A percentile compares a stretch with the other conserved stretches of the same genome.
These are phyloP conservation scores for Eriocheir sinensis DNA, from an alignment of 1,140 invertebrate species.

Conservation along the genomic window DNA sequence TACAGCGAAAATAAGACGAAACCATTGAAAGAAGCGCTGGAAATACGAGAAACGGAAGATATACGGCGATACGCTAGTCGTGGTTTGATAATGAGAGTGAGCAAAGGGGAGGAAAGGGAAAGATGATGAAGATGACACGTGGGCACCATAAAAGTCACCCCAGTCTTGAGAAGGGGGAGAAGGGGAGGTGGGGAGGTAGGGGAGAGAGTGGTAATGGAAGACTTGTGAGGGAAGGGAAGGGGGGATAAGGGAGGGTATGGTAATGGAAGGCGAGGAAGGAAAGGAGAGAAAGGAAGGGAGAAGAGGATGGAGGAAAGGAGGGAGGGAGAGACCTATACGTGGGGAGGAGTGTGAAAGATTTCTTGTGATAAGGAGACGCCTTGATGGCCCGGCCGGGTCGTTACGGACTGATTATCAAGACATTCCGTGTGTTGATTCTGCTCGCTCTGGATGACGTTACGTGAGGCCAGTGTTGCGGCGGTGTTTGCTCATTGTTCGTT, in stretches of 20 bases:
- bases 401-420: not conserved
- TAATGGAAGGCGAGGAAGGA: not conserved
- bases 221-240: not conserved
- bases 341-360: not conserved
- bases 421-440: not conserved
- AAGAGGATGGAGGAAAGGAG: not conserved
- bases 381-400: not conserved
- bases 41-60: not conserved
- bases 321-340: not conserved
- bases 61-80: slow-evolving; percentile 34
- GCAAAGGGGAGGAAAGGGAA: not conserved
- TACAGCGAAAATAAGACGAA: not conserved
- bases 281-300: too few species aligned
- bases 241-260: not conserved
- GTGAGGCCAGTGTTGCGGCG: not conserved
- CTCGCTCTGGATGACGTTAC: not conserved
- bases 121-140: slow-evolving; percentile 64
- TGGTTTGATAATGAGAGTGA: not conserved
- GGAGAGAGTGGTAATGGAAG: slow-evolving; percentile 8
- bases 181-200: not conserved
- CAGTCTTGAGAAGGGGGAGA: slow-evolving; percentile 44
- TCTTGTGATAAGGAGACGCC: not conserved
- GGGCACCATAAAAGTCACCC: slow-evolving; percentile 57
- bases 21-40: not conserved
- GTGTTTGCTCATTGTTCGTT: not conserved